phyloP scores from a whole-genome alignment of 2,888 invertebrate genomes.

The Hoplodrina ambigua region DNA sequence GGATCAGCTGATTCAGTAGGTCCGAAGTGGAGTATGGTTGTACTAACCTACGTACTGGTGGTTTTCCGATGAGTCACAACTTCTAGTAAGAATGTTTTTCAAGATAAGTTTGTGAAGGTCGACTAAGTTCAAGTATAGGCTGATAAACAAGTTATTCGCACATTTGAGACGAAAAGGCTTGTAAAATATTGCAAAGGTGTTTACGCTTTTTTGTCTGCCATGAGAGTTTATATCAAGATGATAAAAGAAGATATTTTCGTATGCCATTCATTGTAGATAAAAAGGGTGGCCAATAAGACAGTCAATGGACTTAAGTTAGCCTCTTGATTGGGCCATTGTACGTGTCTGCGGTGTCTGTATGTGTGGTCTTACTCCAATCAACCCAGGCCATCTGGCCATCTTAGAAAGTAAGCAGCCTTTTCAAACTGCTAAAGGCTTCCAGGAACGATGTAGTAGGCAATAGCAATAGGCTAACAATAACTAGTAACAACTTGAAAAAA shows the following conservation, averaged over 20 bases:
- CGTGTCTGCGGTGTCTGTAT: no score
- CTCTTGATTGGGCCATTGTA: no score
- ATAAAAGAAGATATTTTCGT: no score
- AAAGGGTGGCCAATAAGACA: no score
- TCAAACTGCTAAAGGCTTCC: no score
- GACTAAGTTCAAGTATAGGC: constrained; percentile 32
- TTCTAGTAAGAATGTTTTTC: constrained; percentile 1
- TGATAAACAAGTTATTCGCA: neutral
- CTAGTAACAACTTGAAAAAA: neutral
- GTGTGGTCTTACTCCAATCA: no score
- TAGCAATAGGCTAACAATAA: neutral
- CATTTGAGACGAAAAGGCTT: neutral
- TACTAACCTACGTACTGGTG: neutral
- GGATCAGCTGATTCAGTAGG: neutral
- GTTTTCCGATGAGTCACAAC: constrained; percentile 16
- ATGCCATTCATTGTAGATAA: no score
- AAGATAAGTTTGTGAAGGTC: constrained; percentile 23
- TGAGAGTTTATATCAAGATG: no score
- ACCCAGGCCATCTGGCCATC: no score
- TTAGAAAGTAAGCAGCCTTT: no score
- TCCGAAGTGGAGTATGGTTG: neutral
- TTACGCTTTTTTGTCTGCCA: neutral
- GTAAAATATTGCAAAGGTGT: neutral
- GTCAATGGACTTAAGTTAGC: no score
- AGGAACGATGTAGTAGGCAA: no score